Base-by-base conservation (phyloP, 1,140 invertebrate genomes). In the Sarcophaga bullata region DNA sequence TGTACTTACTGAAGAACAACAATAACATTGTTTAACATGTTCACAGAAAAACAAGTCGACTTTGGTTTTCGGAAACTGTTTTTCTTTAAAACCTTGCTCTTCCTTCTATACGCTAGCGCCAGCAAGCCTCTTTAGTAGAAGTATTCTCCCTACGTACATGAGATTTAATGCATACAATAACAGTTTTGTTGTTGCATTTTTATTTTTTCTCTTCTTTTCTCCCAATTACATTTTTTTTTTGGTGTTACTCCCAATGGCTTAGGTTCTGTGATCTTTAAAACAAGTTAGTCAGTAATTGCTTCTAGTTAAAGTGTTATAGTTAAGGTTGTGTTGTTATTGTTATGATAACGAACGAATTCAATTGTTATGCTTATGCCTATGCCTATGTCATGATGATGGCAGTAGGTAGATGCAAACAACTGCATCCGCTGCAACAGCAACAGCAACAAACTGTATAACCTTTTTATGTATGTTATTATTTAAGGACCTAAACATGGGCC, bases 11-110 rank as follows among this genome's bases (percentile, higher is more conserved):
- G 47, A n/a, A 76, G 13, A 76, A 49, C 73, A 76, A 48, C 73
- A 76, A 76, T 49, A 73, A 76, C 73, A 76, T 76, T 76, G 48
- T 49, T 76, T 76, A 48, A 48, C 46, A 47, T 15, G 48, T 76
- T 48, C 47, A 76, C 73, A 76, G 54, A 76, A 76, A 48, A 76
- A 76, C 73, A 49, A 49, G 73, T 58, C 7, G 13, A 58, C 54
- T 58, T 58, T 58, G n/a, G 54, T 58, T 58, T 58, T 58, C n/a
- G 54, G 54, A 58, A 58, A 15, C 15, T 58, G n/a, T 58, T 52
- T 13, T 58, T 7, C 7, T n/a, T 5, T 13, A 58, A 15, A 13
- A 15, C 15, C 54, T 58, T 6, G 13, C 54, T 7, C 54, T 58
- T n/a, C 15, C 13, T 58, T 2, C 13, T 37, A 58, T 58, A n/a